Base-by-base conservation (phyloP, 2,888 invertebrate genomes). In the Himalopsyche kuldschensis region DNA sequence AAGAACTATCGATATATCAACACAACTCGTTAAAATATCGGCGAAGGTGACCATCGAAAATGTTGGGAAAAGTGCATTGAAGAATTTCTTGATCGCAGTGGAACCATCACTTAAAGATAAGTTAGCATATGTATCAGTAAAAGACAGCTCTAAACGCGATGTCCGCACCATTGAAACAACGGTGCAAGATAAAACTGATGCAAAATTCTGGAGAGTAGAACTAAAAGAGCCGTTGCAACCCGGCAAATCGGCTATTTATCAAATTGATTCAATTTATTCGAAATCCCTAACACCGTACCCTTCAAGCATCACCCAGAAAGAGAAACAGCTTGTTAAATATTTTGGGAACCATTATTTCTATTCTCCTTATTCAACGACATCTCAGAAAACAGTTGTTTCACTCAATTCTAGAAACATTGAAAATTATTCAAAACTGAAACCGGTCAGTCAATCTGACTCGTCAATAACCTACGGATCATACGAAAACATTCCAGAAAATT, bases 311-410 rank as follows among this genome's bases (percentile, higher is more conserved):
- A 93, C 94, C 0, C 99, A 99, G 89, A 95, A 96, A 85, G 99
- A 99, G 88, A 97, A 97, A 88, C 99, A 99, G 88, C 92, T 98
- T 86, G 97, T 99, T 0, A 94, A 96, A 87, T 99, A 96, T 89
- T 93, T 92, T 86, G 98, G 98, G 32, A 97, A 95, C 88, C 93
- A 96, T 83, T 96, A 97, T 89, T 92, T 96, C 81, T 97, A 94
- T 88, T 94, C 96, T 0, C 97, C 98, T 0, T 99, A 99, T 89
- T 89, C 91, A 83, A 95, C 97, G 0, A 89, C 90, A 0, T 94
- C 95, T 55, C 98, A 99, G 90, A 97, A 95, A 87, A 97, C 98
- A 0, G 94, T 93, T 11, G 93, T 99, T 8, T 92, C 94, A 63
- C 89, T 97, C 80, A 94, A 96, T 77, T 95, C 97, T 0, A 94